Base-by-base conservation (phyloP, 2,888 invertebrate genomes). In the Acleris literana region DNA sequence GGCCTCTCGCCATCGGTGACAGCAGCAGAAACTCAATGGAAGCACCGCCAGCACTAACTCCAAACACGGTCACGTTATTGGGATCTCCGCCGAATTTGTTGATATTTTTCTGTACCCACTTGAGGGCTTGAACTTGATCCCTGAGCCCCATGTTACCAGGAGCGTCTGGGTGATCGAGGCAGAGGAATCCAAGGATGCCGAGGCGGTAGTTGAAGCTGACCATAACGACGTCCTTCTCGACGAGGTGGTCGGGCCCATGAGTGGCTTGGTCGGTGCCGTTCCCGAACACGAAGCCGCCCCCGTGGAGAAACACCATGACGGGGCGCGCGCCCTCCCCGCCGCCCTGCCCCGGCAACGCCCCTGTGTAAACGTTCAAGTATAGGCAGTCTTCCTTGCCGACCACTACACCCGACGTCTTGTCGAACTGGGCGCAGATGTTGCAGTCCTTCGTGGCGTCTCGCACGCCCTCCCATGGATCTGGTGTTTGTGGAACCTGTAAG, bases 311-410 rank as follows among this genome's bases (percentile, higher is more conserved):
- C 2, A 93, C 86, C 92, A 93, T 93, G 0, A 93, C 92, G 2
- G 93, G 90, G 7, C 85, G 69, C 4, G 71, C 70, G 13, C 69
- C 33, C 7, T 68, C 53, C 13, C 69, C 71, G 22, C 71, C 67
- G 9, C 75, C 49, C 18, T 49, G 39, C 13, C n/a, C 57, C 0
- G 86, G 84, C 69, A 93, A 74, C 68, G 80, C 87, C 1, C 95
- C 94, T 18, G 94, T 94, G 76, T 94, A 96, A 0, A 96, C 94
- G 79, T 96, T 96, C 22, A 96, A 80, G 73, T 94, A 95, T 6
- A 96, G 87, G 70, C 96, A 96, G 77, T 95, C 94, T 76, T 94
- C 94, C 71, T 90, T 87, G 20, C 94, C 94, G 53, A 93, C 84
- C 20, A 93, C 73, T 11, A 69, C 85, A n/a, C 90, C 87, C 75